These are phyloP conservation scores for Hippoglossus stenolepis DNA, from an alignment of 2,113 vertebrate species.

Conservation along the genomic window DNA sequence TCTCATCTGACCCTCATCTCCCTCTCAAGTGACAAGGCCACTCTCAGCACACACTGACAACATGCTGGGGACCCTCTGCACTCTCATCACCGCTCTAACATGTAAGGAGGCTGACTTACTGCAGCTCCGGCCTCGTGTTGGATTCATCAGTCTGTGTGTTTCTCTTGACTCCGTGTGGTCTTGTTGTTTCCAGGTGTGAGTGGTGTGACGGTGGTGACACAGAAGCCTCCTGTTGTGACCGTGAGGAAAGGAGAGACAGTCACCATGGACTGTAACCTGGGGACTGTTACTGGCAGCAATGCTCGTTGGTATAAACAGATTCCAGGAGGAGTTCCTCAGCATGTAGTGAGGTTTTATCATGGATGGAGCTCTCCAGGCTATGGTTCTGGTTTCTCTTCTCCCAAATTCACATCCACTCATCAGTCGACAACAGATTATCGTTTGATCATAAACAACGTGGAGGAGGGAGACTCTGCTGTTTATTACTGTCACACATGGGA, in stretches of 20 bases:
- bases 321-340: conserved; percentile 32
- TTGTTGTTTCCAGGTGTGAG: conserved; percentile 59
- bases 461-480: conserved; percentile 25
- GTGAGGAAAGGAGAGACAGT: conserved; percentile 51
- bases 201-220: conserved; percentile 47
- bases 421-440: conserved; percentile 56
- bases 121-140: conserved; percentile 39
- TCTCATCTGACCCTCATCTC: conserved; percentile 23
- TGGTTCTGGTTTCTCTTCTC: conserved; percentile 30
- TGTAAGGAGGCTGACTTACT: conserved; percentile 47
- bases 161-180: conserved; percentile 32
- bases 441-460: conserved; percentile 64
- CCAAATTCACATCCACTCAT: conserved; percentile 57
- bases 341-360: fast-evolving
- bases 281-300: neutral
- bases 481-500: neutral
- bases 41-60: conserved; percentile 54
- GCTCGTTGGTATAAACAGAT: conserved; percentile 2
- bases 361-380: fast-evolving
- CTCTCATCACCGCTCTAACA: conserved; percentile 62
- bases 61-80: conserved; percentile 61
- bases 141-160: conserved; percentile 32
- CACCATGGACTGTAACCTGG: conserved; percentile 62
- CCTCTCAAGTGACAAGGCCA: conserved; percentile 19
- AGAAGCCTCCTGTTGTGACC: conserved; percentile 51